Conservation (phyloP, 2,888 invertebrate genomes). For the Cantharis flavilabris region DNA sequence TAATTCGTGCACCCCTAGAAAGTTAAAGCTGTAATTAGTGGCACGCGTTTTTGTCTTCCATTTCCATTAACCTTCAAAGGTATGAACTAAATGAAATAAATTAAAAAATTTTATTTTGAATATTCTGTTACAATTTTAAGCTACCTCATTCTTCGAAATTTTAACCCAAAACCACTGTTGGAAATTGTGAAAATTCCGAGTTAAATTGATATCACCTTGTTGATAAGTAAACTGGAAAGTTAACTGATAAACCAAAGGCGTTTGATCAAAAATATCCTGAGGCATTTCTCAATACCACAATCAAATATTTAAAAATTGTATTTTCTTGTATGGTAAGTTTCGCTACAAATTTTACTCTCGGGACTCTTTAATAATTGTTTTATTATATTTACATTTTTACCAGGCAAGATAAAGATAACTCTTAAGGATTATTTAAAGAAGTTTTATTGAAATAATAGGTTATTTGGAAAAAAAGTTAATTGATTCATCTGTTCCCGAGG, state of each 20-base stretch:
- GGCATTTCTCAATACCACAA: neutral
- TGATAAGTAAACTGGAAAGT: neutral
- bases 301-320: neutral
- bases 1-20: neutral
- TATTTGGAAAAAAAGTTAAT: neutral
- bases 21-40: neutral
- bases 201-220: neutral
- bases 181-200: neutral
- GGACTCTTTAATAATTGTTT: neutral
- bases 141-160: no score
- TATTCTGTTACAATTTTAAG: neutral
- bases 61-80: neutral
- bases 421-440: neutral
- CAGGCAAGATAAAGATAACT: neutral
- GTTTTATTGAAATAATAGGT: neutral
- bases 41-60: neutral
- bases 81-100: neutral
- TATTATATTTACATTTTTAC: neutral
- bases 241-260: neutral
- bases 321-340: no score
- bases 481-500: conserved; percentile 1
- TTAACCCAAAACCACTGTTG: no score
- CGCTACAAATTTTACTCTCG: neutral
- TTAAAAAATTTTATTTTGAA: neutral
- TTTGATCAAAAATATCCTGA: neutral